These are phyloP conservation scores for Notamacropus eugenii DNA, from an alignment of 2,797 vertebrate genomes.

Conservation along the genomic window DNA sequence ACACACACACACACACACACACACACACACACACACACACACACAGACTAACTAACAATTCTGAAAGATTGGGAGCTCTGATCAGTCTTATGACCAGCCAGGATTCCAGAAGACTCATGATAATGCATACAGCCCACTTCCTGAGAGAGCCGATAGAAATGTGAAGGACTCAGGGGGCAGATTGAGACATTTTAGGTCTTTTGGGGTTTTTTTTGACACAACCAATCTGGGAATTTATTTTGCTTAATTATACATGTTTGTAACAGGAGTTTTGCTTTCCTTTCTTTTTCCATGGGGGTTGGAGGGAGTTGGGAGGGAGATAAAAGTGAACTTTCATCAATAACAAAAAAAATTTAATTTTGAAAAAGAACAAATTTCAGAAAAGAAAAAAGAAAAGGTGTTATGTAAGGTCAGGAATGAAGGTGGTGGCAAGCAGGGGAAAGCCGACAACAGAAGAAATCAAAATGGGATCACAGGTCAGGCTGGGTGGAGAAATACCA, in stretches of 20 bases:
- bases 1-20: neutral
- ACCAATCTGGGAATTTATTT: neutral
- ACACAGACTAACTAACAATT: neutral
- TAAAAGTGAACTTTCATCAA: neutral
- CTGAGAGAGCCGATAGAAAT: neutral
- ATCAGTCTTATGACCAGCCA: neutral
- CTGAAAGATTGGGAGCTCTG: neutral
- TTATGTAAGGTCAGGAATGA: neutral
- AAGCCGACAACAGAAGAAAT: neutral
- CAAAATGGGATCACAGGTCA: neutral
- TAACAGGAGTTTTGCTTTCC: neutral
- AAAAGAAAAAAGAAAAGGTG: too few species aligned
- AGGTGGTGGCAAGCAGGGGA: neutral
- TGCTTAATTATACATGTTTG: neutral
- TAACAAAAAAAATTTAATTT: neutral
- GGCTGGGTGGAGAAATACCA: neutral
- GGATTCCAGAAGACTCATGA: neutral
- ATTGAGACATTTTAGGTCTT: neutral
- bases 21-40: neutral
- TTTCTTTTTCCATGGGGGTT: neutral
- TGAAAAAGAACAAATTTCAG: neutral
- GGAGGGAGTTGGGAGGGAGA: neutral
- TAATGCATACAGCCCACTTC: neutral
- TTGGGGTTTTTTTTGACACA: neutral
- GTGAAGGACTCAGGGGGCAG: neutral